Percentiles rank a stretch among this genome's conserved stretches.
These are phyloP conservation scores for Delphinus delphis DNA, from an alignment of 2,113 vertebrate species.

Conservation along the genomic window DNA sequence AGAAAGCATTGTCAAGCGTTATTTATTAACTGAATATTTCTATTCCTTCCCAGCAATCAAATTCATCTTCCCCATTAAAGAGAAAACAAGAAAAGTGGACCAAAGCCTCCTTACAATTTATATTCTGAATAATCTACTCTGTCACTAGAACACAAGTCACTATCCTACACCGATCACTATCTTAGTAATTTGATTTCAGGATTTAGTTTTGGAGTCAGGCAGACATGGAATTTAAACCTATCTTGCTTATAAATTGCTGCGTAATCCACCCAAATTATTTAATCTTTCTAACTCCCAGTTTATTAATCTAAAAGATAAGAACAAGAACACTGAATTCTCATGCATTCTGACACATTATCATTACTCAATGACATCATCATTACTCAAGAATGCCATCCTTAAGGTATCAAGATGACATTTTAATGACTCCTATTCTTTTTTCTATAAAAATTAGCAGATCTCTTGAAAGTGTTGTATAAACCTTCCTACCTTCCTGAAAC, in stretches of 20 bases:
- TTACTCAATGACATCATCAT: background rate
- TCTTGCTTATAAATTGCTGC: background rate
- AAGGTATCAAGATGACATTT: background rate
- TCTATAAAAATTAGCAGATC: background rate
- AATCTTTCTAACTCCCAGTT: background rate
- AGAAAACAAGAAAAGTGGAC: background rate
- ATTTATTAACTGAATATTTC: background rate
- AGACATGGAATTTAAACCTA: background rate
- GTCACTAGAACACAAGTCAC: background rate
- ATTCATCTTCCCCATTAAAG: background rate
- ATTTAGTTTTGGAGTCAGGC: conserved; percentile 5
- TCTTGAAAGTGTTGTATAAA: background rate
- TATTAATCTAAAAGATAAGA: background rate
- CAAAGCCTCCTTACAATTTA: background rate
- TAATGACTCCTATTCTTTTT: background rate
- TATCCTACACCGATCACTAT: background rate
- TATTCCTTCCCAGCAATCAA: background rate
- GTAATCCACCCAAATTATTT: background rate
- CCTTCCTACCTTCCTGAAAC: background rate
- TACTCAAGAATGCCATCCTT: background rate
- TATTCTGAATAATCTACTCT: background rate
- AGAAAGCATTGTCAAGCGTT: background rate
- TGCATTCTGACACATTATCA: background rate
- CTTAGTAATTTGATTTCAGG: background rate
- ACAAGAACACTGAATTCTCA: background rate